Base-by-base conservation (phyloP, 2,888 invertebrate genomes). In the Erynnis tages region DNA sequence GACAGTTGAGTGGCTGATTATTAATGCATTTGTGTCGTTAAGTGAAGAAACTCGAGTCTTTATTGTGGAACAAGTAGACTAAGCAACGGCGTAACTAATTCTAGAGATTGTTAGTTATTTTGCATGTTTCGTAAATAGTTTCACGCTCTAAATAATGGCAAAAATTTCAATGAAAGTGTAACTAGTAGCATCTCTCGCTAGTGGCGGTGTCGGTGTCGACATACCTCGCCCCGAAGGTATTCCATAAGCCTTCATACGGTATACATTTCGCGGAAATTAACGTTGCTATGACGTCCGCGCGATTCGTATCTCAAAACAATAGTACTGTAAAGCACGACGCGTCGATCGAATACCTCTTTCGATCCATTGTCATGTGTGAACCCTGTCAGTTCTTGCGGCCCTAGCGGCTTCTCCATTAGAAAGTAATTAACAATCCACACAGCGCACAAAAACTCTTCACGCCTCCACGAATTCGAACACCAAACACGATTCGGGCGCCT, bases 121-220 rank as follows among this genome's bases (percentile, higher is more conserved):
- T 88, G 86, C 88, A 88, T 88, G 86, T 89, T 88, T 88, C 88
- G 88, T 86, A 82, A 87, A 85, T 79, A 71, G 79, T 82, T 89
- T 84, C 84, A 89, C 86, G 89, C 84, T 89, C 88, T 77, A 79
- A 80, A 87, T 87, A 78, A 64, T 68, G 58, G 65, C 55, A 61
- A 66, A 63, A 71, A 79, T 80, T 83, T 73, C 71, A 83, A 84
- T 82, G 86, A 86, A 86, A 88, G 87, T 85, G 76, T 75, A n/a
- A n/a, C n/a, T n/a, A n/a, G n/a, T n/a, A 73, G 73, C 77, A 78
- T 80, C 80, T 82, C 69, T 25, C 66, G 65, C 38, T 41, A 2
- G 65, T 62, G 59, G 52, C 47, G 41, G 25, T 64, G 61, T 64
- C 47, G 41, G 25, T 64, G 61, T 64, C 61, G 63, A 61, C 62